A percentile compares a stretch with the other conserved stretches of the same genome.
These are phyloP conservation scores for Zygothrica quintamaculata DNA, from an alignment of 2,888 invertebrate species.

Conservation along the genomic window DNA sequence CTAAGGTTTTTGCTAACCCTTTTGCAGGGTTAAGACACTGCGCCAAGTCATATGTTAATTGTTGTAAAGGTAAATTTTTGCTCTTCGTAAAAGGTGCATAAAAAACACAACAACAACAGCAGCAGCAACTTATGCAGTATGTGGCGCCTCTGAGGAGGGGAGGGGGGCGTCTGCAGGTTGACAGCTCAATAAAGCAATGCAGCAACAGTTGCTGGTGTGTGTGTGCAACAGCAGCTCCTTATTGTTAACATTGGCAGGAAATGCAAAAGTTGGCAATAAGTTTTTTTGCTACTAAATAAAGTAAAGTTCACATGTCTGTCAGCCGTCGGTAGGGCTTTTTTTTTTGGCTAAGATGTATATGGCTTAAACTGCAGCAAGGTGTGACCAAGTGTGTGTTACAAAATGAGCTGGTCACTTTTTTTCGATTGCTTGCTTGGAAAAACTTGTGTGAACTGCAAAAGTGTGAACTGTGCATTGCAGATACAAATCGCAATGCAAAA, in stretches of 20 bases:
- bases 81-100: too few species aligned
- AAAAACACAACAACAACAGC: neutral
- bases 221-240: slow-evolving; percentile 21
- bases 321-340: slow-evolving; percentile 47
- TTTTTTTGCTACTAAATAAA: slow-evolving; percentile 36
- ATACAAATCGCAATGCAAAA: slow-evolving; percentile 51
- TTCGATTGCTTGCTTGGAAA: slow-evolving; percentile 44
- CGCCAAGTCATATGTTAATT: slow-evolving; percentile 21
- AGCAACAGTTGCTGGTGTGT: slow-evolving; percentile 20
- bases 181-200: slow-evolving; percentile 65
- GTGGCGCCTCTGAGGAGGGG: slow-evolving; percentile 52
- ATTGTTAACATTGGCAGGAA: slow-evolving; percentile 54
- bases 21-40: slow-evolving; percentile 16
- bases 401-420: slow-evolving; percentile 42
- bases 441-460: slow-evolving; percentile 72
- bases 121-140: slow-evolving; percentile 26
- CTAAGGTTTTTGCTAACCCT: neutral
- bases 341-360: slow-evolving; percentile 22
- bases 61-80: slow-evolving; percentile 7
- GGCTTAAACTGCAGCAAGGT: slow-evolving; percentile 42
- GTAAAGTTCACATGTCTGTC: slow-evolving; percentile 73
- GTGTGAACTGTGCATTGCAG: slow-evolving; percentile 82
- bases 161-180: slow-evolving; percentile 51
- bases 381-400: slow-evolving; percentile 47
- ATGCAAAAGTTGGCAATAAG: slow-evolving; percentile 63